phyloP scores from a whole-genome alignment of 92 coral and sea anemone species.

The Meandrina meandrites region DNA sequence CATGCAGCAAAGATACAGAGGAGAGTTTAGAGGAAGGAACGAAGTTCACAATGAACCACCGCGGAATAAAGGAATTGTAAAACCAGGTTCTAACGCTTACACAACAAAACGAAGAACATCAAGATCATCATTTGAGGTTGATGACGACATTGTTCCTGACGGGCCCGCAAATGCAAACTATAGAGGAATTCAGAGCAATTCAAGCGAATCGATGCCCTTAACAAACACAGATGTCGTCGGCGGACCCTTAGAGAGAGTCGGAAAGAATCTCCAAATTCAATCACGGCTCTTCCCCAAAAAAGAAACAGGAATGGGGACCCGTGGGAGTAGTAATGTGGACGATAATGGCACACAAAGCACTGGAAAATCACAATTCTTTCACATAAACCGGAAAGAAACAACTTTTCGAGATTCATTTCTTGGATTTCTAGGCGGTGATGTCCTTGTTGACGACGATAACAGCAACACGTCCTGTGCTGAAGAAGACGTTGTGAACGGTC shows the following conservation, averaged over 20 bases:
- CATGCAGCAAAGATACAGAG: not conserved
- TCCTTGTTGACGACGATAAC: not conserved
- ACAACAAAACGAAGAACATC: not conserved
- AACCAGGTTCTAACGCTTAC: not conserved
- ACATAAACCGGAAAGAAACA: no score
- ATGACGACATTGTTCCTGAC: not conserved
- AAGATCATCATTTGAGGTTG: not conserved
- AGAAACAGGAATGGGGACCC: not conserved
- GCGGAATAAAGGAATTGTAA: no score
- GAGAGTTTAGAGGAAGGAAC: not conserved
- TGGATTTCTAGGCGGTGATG: not conserved
- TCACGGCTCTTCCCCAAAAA: not conserved
- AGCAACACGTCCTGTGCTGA: not conserved
- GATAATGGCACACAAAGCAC: no score
- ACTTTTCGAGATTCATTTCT: not conserved
- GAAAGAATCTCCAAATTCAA: not conserved
- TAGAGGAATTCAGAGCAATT: not conserved
- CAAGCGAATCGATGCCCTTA: not conserved
- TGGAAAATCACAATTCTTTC: no score
- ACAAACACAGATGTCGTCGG: not conserved
- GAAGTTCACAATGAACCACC: not conserved
- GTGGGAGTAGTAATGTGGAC: no score
- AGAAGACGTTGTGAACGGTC: not conserved
- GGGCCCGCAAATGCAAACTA: not conserved
- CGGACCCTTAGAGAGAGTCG: not conserved